Evolutionary conservation across 2,888 invertebrate species (phyloP).

Genomic region (Hybos culiciformis): DNA sequence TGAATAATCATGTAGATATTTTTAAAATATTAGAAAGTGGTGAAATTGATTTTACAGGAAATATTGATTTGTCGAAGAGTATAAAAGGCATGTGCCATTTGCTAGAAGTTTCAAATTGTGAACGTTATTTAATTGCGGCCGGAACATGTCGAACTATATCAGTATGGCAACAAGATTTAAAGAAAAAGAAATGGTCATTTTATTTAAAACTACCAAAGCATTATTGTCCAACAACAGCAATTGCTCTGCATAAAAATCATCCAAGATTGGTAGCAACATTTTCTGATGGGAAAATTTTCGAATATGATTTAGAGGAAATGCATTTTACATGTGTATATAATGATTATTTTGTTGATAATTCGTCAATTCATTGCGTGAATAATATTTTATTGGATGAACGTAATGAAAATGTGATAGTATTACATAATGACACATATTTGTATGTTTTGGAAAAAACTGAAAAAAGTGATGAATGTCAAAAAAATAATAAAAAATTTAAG

Average conservation of each 20-base stretch:
- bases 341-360: constrained; percentile 35
- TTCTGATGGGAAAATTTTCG: constrained; percentile 67
- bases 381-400: constrained; percentile 49
- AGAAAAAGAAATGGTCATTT: constrained; percentile 34
- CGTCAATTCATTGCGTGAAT: constrained; percentile 36
- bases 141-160: constrained; percentile 51
- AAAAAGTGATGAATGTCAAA: neutral
- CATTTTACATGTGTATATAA: constrained; percentile 49
- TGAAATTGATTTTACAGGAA: constrained; percentile 28
- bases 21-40: constrained; percentile 25
- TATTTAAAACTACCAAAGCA: constrained; percentile 56
- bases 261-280: constrained; percentile 56
- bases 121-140: constrained; percentile 50
- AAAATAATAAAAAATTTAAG: constrained; percentile 20
- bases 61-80: constrained; percentile 30
- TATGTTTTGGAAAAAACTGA: constrained; percentile 33
- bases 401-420: constrained; percentile 48
- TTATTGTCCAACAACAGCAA: constrained; percentile 52
- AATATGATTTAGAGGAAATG: constrained; percentile 52
- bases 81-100: constrained; percentile 43
- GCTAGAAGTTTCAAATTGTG: constrained; percentile 39
- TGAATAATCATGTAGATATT: constrained; percentile 32
- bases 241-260: constrained; percentile 48
- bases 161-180: constrained; percentile 46
- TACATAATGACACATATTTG: constrained; percentile 53